Base-by-base conservation (phyloP, 2,797 vertebrate species). In the Sarcoramphus papa region DNA sequence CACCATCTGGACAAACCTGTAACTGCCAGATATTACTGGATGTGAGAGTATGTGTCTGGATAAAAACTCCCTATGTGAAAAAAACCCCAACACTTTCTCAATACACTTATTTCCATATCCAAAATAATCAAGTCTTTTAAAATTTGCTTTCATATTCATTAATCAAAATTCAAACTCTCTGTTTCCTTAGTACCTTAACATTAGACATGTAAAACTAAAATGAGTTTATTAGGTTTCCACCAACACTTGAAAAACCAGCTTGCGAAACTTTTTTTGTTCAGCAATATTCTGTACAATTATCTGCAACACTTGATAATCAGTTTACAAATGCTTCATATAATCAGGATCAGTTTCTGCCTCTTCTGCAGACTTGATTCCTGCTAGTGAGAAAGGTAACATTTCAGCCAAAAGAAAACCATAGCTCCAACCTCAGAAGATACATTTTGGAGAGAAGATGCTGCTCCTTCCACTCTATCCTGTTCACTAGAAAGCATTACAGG, bases 1-100 rank as follows among this genome's bases (percentile, higher is more conserved):
- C 98, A 80, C 63, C 98, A 90, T 40, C 73, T 96, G 98, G 97
- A 93, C 81, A 95, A 95, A 91, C 15, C 8, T 25, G 5, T 18
- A 85, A 69, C 27, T 92, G 31, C 33, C 43, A 78, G 28, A 28
- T 75, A 37, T 25, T 86, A 25, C 48, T 23, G 25, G 1, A 5
- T 18, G 9, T 1, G 7, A 54, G 20, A 6, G 14, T 2, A 6
- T 2, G 10, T 3, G 18, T 2, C 27, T 8, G 41, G 14, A 41
- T 13, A 54, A 37, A 41, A 37, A 48, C 7, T 57, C 27, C 11
- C 45, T 45, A 9, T 4, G 7, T 7, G 53, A 47, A 43, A 73
- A 83, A 13, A 6, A 23, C 3, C 15, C 11, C 8, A 56, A 25
- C 12, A 41, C 23, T 19, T 60, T 28, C 25, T 50, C 48, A 53